Evolutionary conservation across 2,888 invertebrate species (phyloP).

Genomic region (Timema podura): DNA sequence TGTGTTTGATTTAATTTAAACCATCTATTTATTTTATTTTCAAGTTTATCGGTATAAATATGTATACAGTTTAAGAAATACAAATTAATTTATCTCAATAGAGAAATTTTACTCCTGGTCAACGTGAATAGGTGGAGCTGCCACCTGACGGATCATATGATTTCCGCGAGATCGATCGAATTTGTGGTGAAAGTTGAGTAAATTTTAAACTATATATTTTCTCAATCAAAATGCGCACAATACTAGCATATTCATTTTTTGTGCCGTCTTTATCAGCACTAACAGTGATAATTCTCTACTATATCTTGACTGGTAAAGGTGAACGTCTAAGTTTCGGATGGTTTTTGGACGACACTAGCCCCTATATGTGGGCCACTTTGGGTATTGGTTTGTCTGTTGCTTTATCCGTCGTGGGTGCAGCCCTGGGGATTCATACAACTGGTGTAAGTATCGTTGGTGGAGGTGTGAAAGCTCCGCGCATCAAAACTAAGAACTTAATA

Average conservation of each 20-base stretch:
- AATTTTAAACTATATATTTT: background rate
- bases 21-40: too few relatives aligned
- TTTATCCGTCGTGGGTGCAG: constrained; percentile 95
- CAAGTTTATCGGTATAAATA: too few relatives aligned
- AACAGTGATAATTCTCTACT: constrained; percentile 42
- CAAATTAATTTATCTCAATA: too few relatives aligned
- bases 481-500: constrained; percentile 98
- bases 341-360: constrained; percentile 83
- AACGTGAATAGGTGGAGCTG: constrained; percentile 3
- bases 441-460: constrained; percentile 96
- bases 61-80: too few relatives aligned
- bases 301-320: constrained; percentile 50
- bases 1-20: too few relatives aligned
- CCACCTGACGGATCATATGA: background rate
- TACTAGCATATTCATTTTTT: constrained; percentile 18
- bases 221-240: constrained; percentile 15
- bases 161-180: background rate
- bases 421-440: constrained; percentile 96
- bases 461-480: constrained; percentile 96
- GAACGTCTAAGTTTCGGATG: constrained; percentile 51
- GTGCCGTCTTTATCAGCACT: constrained; percentile 14
- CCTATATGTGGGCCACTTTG: constrained; percentile 94
- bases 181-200: background rate
- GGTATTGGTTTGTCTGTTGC: constrained; percentile 93
- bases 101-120: background rate